A percentile compares a stretch with the other conserved stretches of the same genome.
Evolutionary conservation across 2,113 vertebrate genomes (phyloP).

Genomic region (Carollia perspicillata): DNA sequence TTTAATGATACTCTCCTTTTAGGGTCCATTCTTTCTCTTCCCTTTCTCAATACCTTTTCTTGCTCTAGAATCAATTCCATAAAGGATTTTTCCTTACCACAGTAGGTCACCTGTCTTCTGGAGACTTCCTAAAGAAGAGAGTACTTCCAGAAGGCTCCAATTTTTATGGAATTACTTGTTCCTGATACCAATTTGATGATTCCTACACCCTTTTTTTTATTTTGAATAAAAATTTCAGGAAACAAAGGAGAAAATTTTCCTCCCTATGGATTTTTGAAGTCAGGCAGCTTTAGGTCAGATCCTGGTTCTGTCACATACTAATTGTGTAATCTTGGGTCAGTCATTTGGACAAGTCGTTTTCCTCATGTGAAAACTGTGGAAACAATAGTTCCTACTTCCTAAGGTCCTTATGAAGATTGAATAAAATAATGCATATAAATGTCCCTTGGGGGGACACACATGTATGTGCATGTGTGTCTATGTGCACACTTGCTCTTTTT

Average conservation of each 20-base stretch:
- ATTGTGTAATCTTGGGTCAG: neutral
- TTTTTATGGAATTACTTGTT: neutral
- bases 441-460: neutral
- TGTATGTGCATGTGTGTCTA: neutral
- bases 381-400: neutral
- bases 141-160: neutral
- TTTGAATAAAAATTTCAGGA: neutral
- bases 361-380: neutral
- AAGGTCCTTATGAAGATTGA: neutral
- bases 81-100: neutral
- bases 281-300: neutral
- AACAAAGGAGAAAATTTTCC: neutral
- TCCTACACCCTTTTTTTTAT: neutral
- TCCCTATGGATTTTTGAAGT: neutral
- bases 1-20: neutral
- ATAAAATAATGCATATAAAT: neutral
- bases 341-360: neutral
- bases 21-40: neutral
- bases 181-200: neutral
- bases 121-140: neutral
- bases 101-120: neutral
- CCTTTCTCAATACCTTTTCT: neutral
- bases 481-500: neutral
- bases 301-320: neutral
- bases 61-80: neutral